Conservation (phyloP, 2,113 vertebrate genomes). For the Syngnathoides biaculeatus region DNA sequence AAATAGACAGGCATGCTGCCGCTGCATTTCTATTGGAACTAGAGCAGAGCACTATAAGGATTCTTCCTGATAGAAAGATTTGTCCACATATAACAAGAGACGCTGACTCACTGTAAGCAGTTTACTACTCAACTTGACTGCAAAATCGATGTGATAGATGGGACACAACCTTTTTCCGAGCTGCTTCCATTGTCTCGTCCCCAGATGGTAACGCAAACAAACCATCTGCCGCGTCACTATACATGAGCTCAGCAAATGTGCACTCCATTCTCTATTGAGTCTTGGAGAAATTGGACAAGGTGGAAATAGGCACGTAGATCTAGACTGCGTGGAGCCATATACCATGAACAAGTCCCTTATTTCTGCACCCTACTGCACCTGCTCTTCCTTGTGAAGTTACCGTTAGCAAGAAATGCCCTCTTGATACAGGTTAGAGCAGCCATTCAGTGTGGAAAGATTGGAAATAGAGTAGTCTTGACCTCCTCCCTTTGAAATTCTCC, state of each 20-base stretch:
- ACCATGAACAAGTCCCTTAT: constrained; percentile 21
- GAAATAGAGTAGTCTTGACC: constrained; percentile 73
- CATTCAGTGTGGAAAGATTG: constrained; percentile 53
- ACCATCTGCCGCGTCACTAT: constrained; percentile 4
- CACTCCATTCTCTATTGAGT: constrained; percentile 2
- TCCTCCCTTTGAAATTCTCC: constrained; percentile 61
- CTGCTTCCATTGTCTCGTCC: neutral
- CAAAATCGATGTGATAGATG: constrained; percentile 8
- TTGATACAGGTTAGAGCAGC: constrained; percentile 60
- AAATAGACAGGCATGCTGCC: neutral
- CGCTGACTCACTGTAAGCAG: neutral
- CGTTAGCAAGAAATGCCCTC: constrained; percentile 49
- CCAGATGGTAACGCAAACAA: constrained; percentile 7
- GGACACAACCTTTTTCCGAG: neutral
- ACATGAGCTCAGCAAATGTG: neutral
- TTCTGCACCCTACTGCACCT: constrained; percentile 34
- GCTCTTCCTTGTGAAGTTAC: constrained; percentile 57
- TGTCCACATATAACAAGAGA: neutral
- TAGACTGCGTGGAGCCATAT: constrained; percentile 28
- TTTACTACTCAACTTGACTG: constrained; percentile 3
- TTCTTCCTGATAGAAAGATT: neutral
- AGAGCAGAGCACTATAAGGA: neutral
- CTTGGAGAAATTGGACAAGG: constrained; percentile 9
- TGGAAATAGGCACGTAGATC: constrained; percentile 13
- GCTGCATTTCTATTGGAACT: neutral